A percentile compares a stretch with the other conserved stretches of the same genome.
phyloP scores from a whole-genome alignment of 2,113 vertebrate genomes.

The Nannospalax galili region DNA sequence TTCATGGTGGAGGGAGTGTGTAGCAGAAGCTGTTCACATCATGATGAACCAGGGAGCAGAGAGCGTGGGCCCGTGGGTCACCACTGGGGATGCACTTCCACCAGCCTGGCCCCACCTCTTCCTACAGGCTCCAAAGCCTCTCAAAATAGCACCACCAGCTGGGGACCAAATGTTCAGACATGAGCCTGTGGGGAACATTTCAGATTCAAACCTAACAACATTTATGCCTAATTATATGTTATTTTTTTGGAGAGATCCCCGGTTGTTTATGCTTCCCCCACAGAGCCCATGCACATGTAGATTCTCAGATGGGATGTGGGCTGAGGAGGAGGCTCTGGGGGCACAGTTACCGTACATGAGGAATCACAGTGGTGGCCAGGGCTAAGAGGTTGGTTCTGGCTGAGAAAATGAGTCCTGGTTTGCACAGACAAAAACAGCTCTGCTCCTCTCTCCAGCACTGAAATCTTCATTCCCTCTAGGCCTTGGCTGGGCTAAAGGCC shows the following conservation, averaged over 20 bases:
- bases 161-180: background rate
- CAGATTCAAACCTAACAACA: background rate
- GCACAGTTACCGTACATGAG: no score
- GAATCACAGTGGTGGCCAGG: background rate
- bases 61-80: no score
- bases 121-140: background rate
- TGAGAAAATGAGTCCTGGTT: background rate
- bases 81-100: background rate
- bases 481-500: conserved; percentile 16
- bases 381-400: background rate
- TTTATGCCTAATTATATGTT: background rate
- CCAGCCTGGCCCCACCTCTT: background rate
- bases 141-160: background rate
- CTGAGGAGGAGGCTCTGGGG: fast-evolving
- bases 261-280: background rate
- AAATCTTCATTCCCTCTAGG: background rate
- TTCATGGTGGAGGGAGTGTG: background rate
- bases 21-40: background rate
- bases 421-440: background rate
- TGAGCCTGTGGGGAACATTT: background rate
- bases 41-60: background rate
- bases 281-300: background rate
- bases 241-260: background rate
- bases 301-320: background rate
- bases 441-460: background rate